Evolutionary conservation across 2,113 vertebrate genomes (phyloP), one percentile per base, ranked within the genome.

Genomic region (Lepus europaeus): DNA sequence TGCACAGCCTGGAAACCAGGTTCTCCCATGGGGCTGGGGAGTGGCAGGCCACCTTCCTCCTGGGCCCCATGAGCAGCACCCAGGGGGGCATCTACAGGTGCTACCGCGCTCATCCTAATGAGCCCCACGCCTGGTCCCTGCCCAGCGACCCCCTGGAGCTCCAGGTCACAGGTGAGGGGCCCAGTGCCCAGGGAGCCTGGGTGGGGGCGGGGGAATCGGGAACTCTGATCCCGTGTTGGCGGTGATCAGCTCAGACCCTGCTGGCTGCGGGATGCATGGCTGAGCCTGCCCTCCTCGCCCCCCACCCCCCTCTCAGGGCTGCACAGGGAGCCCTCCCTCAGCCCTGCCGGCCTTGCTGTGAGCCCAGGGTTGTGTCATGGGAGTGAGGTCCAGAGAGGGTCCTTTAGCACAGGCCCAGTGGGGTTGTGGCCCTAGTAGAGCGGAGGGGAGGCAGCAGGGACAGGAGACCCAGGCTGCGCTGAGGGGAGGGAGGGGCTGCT

Each of bases 361-460:
- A 80, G 11, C 6, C 17, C 0, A 0, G 0, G 97, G 98, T 1
- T 98, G 94, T 98, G 98, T 91, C 99, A 98, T 98, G 98, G 98
- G 97, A 93, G 19, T 98, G 12, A 5, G 11, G 2, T n/a, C 3
- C 12, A 13, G 6, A 7, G 17, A 10, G 16, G 8, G 69, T 5
- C 36, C 33, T n/a, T 13, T 13, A 12, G 13, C 10, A 27, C n/a
- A 6, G 74, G 23, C 68, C 27, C 2, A 78, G 29, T 0, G 27
- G 13, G 33, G 3, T 9, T 10, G 11, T 13, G 74, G 22, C 3
- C 9, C 11, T 1, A 0, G 39, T 31, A 9, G 7, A 10, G 33
- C 1, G 45, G 39, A 39, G 39, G 4, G 39, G 45, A 45, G 45
- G 6, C 45, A 45, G 45, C 45, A 7, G 45, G 45, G 45, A 45